Conservation (phyloP, 2,888 invertebrate genomes). For the Lacanobia wlatinum region DNA sequence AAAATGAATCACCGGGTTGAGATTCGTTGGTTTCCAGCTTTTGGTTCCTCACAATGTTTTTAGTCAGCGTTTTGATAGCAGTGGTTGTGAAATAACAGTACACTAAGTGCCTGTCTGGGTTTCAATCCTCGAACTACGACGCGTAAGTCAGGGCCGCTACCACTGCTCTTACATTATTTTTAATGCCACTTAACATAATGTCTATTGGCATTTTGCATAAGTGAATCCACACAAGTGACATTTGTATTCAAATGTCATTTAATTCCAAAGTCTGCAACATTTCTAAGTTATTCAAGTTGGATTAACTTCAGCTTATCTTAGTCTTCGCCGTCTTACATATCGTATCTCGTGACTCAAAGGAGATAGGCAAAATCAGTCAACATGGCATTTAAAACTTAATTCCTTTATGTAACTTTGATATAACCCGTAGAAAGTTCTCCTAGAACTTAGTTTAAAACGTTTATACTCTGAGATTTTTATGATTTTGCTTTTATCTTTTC, state of each 20-base stretch:
- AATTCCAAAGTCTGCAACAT: not conserved
- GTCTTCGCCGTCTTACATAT: not conserved
- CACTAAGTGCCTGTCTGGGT: too few species aligned
- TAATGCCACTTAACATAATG: not conserved
- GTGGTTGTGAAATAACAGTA: too few species aligned
- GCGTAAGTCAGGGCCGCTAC: too few species aligned
- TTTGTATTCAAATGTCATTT: conserved; percentile 8
- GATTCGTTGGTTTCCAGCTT: too few species aligned
- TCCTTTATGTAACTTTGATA: conserved; percentile 35
- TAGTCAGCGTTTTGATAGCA: too few species aligned
- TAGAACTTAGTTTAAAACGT: not conserved
- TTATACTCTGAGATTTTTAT: not conserved
- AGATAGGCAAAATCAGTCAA: conserved; percentile 35
- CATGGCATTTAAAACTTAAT: conserved; percentile 26
- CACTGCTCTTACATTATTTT: too few species aligned
- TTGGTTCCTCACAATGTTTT: too few species aligned
- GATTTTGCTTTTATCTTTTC: not conserved
- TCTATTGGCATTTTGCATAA: not conserved
- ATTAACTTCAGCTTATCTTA: conserved; percentile 11
- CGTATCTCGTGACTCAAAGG: conserved; percentile 2
- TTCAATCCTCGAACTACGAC: too few species aligned
- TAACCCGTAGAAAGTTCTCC: conserved; percentile 30
- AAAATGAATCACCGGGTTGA: too few species aligned
- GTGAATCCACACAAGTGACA: conserved; percentile 2
- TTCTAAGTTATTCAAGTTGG: not conserved